Conservation (phyloP, 2,113 vertebrate genomes). For the Poeciliopsis occidentalis region DNA sequence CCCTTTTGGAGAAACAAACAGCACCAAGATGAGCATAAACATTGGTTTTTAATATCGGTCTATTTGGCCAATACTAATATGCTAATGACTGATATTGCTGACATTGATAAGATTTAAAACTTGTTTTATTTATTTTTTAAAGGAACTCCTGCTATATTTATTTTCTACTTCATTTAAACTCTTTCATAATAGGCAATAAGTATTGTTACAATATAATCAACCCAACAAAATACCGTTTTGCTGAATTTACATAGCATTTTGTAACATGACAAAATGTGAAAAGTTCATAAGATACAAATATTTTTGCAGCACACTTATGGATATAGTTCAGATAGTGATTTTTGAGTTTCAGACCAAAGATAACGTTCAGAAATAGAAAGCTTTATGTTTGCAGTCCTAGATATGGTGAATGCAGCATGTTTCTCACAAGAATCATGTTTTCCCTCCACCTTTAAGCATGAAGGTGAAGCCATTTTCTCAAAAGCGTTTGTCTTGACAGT, state of each 20-base stretch:
- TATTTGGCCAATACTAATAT: no score
- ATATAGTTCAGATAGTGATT: no score
- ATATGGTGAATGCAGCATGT: background rate
- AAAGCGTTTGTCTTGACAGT: background rate
- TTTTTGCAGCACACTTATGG: background rate
- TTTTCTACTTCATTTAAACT: background rate
- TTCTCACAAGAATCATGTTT: background rate
- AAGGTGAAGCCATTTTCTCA: slow-evolving; percentile 2
- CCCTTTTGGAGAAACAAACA: no score
- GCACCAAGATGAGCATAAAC: no score
- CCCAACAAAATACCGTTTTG: background rate
- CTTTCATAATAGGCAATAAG: background rate
- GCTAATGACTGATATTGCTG: no score
- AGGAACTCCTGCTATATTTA: no score
- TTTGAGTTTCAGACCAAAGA: background rate
- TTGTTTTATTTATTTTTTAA: no score
- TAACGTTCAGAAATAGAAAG: no score
- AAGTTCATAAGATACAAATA: background rate
- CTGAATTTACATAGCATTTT: background rate
- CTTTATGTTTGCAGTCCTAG: background rate
- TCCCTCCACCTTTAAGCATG: background rate
- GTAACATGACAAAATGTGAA: background rate
- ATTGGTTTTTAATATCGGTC: no score
- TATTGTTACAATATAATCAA: background rate
- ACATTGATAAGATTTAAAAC: no score